These are phyloP conservation scores for Epinephelus malabaricus DNA, from an alignment of 2,797 vertebrate genomes.

Conservation along the genomic window DNA sequence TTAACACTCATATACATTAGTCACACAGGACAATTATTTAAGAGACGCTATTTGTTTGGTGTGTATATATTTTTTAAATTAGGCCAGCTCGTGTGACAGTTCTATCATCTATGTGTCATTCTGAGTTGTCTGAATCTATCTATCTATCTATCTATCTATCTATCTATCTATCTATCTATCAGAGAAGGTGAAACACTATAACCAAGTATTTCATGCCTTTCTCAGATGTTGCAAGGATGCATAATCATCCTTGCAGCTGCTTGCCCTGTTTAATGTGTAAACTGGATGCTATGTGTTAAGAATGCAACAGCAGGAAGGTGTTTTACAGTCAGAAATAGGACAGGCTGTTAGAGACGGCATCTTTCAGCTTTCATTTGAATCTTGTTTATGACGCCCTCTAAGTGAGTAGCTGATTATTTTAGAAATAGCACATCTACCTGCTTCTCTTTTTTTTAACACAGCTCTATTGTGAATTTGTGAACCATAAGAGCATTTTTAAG, in stretches of 20 bases:
- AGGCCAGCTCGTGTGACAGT: not conserved
- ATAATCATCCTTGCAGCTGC: slow-evolving; percentile 33
- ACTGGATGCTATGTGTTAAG: slow-evolving; percentile 30
- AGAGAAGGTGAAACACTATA: slow-evolving; percentile 13
- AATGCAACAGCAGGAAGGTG: slow-evolving; percentile 41
- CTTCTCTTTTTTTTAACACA: slow-evolving; percentile 40
- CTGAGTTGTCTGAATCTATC: slow-evolving; percentile 7
- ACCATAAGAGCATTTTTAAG: slow-evolving; percentile 29
- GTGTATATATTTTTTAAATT: slow-evolving; percentile 2
- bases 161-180: too few species aligned
- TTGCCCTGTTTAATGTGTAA: slow-evolving; percentile 25
- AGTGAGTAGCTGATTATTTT: slow-evolving; percentile 52
- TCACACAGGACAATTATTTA: slow-evolving; percentile 20
- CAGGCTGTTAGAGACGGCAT: slow-evolving; percentile 24
- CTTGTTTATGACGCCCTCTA: slow-evolving; percentile 30
- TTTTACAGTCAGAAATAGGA: slow-evolving; percentile 48
- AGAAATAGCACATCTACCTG: slow-evolving; percentile 1
- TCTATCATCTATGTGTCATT: slow-evolving; percentile 19
- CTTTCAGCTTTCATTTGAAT: slow-evolving; percentile 41
- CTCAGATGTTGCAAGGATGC: slow-evolving; percentile 23
- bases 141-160: too few species aligned
- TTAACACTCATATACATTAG: slow-evolving; percentile 22
- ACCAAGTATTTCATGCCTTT: slow-evolving; percentile 13
- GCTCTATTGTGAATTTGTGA: slow-evolving; percentile 23
- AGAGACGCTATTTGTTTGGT: not conserved